Evolutionary conservation across 2,797 vertebrate species (phyloP), one percentile per base, ranked within the genome.

Genomic region (Smutsia temminckii): DNA sequence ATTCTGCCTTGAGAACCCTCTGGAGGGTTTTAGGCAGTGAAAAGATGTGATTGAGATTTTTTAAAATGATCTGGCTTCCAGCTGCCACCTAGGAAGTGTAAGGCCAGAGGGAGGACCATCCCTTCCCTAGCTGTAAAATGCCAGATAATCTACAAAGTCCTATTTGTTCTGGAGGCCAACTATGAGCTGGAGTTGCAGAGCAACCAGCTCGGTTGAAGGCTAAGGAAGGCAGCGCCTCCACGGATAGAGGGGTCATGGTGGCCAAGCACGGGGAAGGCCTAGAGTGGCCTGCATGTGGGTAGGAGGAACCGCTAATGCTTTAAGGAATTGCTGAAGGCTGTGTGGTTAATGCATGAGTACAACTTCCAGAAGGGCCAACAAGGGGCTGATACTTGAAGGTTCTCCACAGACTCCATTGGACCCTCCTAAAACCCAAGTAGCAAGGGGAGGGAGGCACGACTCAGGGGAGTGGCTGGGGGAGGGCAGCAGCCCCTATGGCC

Each of bases 201-300:
- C 55, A 80, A 14, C 11, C 34, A 55, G 0, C 18, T 18, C 63
- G 21, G 59, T 57, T 57, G 59, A 34, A 8, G 11, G 21, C 7
- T 40, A 29, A 32, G 37, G 78, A 37, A 32, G 23, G 77, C 37
- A 23, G 53, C 55, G 20, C 57, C 57, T n/a, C 6, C 16, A 7
- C 49, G 40, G 81, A 53, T 1, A 34, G 53, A 4, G 1, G 40
- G 34, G 59, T 29, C 8, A 2, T 23, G 51, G 32, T 42, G 37
- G 27, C 75, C 7, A 9, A 21, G 64, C 29, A 3, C 25, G 8
- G 55, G 63, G 74, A 57, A 49, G 21, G 37, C 23, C 37, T 37
- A 49, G n/a, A 53, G 3, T 9, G 2, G 6, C 21, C 0, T 3
- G 53, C 12, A 8, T 1, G 12, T 4, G 71, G 81, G 29, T 4